Evolutionary conservation across 2,113 vertebrate genomes (phyloP).

Genomic region (Jacana jacana): DNA sequence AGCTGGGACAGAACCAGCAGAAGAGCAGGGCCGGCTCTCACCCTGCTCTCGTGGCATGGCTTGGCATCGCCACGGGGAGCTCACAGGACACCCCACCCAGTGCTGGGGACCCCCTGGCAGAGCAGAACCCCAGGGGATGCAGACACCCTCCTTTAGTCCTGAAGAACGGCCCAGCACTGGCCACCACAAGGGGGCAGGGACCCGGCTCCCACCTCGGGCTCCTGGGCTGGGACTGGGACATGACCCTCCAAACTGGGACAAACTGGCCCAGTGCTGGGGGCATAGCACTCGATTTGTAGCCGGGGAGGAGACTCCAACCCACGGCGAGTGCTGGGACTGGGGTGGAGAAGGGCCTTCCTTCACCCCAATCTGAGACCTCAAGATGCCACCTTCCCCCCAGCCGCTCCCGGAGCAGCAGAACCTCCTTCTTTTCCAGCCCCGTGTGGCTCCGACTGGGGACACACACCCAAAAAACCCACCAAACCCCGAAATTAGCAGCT

Average conservation of each 20-base stretch:
- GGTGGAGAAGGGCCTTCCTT: not conserved
- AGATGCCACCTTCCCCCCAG: accelerated
- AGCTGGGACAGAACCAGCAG: not conserved
- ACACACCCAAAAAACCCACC: not conserved
- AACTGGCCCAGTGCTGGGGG: not conserved
- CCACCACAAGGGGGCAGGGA: too few relatives aligned
- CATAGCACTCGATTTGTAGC: not conserved
- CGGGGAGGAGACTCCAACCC: not conserved
- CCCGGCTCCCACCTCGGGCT: not conserved
- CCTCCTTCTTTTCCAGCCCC: not conserved
- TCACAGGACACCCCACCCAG: not conserved
- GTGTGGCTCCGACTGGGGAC: not conserved
- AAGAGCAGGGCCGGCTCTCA: not conserved
- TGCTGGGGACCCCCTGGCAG: not conserved
- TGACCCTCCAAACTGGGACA: not conserved
- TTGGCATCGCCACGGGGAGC: accelerated
- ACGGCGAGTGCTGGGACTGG: accelerated
- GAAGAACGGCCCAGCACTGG: not conserved
- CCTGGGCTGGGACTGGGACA: not conserved
- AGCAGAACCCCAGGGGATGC: not conserved
- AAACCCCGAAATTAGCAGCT: not conserved
- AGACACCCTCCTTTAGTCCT: not conserved
- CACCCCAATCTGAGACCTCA: not conserved
- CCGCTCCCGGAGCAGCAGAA: not conserved
- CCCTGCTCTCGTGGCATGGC: too few relatives aligned